These are phyloP conservation scores for Nasonia vitripennis DNA, from an alignment of 1,140 invertebrate species.

Conservation along the genomic window DNA sequence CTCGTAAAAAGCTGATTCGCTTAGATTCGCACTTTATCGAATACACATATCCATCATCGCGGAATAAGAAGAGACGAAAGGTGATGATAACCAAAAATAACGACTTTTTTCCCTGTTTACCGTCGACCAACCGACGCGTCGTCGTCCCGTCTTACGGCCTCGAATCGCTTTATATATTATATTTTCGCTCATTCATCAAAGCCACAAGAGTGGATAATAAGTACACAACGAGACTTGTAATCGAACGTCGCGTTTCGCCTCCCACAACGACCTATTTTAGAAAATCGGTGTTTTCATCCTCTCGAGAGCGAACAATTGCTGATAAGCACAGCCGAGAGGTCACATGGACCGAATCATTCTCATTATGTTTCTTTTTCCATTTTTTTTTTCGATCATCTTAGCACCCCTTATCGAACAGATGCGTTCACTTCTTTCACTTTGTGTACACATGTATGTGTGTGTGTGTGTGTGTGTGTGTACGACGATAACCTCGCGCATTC, in stretches of 20 bases:
- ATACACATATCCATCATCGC: too few species aligned
- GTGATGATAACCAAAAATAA: not conserved
- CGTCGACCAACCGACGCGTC: too few species aligned
- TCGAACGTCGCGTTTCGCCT: constrained; percentile 30
- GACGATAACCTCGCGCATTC: constrained; percentile 46
- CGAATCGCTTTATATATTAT: too few species aligned
- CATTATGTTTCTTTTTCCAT: constrained; percentile 1
- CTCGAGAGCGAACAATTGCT: constrained; percentile 2
- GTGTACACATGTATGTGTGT: not conserved
- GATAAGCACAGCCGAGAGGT: constrained; percentile 42
- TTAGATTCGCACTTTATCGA: too few species aligned
- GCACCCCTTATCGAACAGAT: constrained; percentile 21
- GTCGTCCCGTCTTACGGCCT: too few species aligned
- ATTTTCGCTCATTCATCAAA: too few species aligned
- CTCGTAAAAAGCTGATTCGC: too few species aligned
- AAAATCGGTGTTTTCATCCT: constrained; percentile 44
- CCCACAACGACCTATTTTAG: constrained; percentile 46
- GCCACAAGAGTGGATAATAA: too few species aligned
- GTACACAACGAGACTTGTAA: not conserved
- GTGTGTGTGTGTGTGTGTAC: not conserved
- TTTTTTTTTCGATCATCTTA: not conserved
- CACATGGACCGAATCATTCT: constrained; percentile 39
- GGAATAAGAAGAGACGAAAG: too few species aligned
- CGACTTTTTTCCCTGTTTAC: not conserved
- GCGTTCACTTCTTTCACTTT: constrained; percentile 18